Evolutionary conservation across 2,888 invertebrate genomes (phyloP), one percentile per base, ranked within the genome.

Genomic region (Hypena proboscidalis): DNA sequence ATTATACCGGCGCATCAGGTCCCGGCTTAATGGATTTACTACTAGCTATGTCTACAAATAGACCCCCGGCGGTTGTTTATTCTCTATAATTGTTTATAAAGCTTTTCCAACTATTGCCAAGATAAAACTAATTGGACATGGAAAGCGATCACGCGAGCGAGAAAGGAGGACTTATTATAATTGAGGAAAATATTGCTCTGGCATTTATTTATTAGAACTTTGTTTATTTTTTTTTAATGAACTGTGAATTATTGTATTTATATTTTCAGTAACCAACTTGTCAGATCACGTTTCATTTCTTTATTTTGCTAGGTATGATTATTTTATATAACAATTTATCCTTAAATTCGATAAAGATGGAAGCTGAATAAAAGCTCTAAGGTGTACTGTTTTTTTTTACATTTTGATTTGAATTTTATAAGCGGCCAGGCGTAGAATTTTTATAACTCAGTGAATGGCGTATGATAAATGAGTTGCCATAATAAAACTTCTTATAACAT

Each of bases 21-120:
- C 58, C 54, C 29, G 56, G 52, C 63, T 68, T 77, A 80, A 77
- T 81, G 70, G 77, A 78, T 80, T 77, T 75, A 71, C 69, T 68
- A 60, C 46, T 63, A 56, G 65, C 67, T 63, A 56, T 54, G 60
- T 57, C 62, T 56, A 43, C 58, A 67, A 73, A 68, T 62, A 69
- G 63, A 54, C 48, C 48, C 47, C 33, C 23, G 20, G 23, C 15
- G n/a, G 17, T 41, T 68, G 65, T 72, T 71, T 69, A 65, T 54
- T 29, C 20, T 51, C 23, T 31, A 5, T 35, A 44, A 36, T 42
- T 33, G 23, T 42, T 39, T 23, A 14, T 10, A 8, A 5, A 29
- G 15, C 10, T 35, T 46, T 53, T 20, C 20, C 30, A 4, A 13
- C 26, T 21, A 23, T 37, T 32, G 4, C 3, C 8, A 15, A 21